Evolutionary conservation across 2,888 invertebrate genomes (phyloP).

Genomic region (Meliscaeva auricollis): DNA sequence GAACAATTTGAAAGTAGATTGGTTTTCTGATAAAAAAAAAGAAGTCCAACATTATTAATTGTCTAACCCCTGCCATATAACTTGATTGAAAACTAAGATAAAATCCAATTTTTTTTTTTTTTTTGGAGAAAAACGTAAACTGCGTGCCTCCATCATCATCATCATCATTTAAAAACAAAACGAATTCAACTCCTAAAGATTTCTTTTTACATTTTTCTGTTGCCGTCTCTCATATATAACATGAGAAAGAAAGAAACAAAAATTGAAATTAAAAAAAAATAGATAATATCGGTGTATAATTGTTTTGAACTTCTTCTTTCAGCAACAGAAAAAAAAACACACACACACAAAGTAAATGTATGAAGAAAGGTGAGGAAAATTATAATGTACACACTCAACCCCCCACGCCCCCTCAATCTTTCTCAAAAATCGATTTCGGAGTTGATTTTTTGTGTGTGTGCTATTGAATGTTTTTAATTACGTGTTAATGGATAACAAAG

Average conservation of each 20-base stretch:
- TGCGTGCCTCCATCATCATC: conserved; percentile 20
- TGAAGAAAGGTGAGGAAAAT: conserved; percentile 32
- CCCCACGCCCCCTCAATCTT: not conserved
- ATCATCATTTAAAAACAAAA: conserved; percentile 52
- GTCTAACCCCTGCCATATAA: conserved; percentile 58
- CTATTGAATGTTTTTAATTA: conserved; percentile 71
- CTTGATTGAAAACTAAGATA: conserved; percentile 63
- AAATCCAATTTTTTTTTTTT: conserved; percentile 39
- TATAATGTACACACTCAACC: not conserved
- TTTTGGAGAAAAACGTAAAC: conserved; percentile 29
- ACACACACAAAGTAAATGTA: conserved; percentile 19
- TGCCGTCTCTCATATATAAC: not conserved
- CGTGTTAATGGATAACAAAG: conserved; percentile 57
- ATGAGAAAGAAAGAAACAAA: conserved; percentile 28
- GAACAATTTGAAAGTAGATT: conserved; percentile 53
- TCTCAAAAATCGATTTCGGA: not conserved
- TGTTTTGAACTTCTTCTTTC: conserved; percentile 38
- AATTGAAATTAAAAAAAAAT: conserved; percentile 43
- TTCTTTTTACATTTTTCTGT: not conserved
- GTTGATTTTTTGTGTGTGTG: conserved; percentile 49
- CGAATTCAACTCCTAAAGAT: conserved; percentile 19
- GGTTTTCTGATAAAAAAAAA: conserved; percentile 53
- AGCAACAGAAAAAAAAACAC: not conserved
- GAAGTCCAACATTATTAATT: conserved; percentile 59
- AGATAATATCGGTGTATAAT: conserved; percentile 56